A percentile compares a stretch with the other conserved stretches of the same genome.
Conservation (phyloP, 2,113 vertebrate species). For the Corvus moneduloides region DNA sequence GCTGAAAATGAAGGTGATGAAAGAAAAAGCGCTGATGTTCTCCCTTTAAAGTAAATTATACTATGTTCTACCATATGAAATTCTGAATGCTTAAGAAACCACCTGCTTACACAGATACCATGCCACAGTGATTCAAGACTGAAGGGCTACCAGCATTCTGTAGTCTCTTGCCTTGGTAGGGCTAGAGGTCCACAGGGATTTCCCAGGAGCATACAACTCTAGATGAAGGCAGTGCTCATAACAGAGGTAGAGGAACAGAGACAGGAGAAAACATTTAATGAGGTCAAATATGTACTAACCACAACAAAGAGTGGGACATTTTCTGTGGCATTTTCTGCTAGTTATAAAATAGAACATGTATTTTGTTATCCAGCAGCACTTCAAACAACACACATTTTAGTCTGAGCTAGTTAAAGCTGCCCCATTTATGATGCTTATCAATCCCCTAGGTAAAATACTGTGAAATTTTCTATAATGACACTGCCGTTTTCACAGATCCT, state of each 20-base stretch:
- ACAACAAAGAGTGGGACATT: accelerated
- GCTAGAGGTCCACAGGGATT: background rate
- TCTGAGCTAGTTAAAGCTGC: background rate
- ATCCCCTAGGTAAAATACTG: background rate
- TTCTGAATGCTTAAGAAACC: background rate
- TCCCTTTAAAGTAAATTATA: background rate
- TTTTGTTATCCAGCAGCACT: background rate
- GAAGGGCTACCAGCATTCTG: background rate
- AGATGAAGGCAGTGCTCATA: background rate
- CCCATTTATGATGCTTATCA: background rate
- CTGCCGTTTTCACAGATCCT: background rate
- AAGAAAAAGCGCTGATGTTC: background rate
- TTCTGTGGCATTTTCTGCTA: background rate
- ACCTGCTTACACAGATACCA: background rate
- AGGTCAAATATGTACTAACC: background rate
- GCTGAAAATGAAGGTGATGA: background rate
- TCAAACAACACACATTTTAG: background rate
- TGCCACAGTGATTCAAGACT: background rate
- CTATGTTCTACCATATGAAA: accelerated
- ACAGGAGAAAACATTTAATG: background rate
- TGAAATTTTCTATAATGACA: background rate
- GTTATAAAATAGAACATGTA: background rate
- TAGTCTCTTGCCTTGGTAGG: background rate
- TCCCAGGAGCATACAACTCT: background rate
- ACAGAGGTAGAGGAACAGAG: background rate